Percentiles rank a stretch among this genome's conserved stretches.
Conservation (phyloP, 2,797 vertebrate species). For the Enoplosus armatus region DNA sequence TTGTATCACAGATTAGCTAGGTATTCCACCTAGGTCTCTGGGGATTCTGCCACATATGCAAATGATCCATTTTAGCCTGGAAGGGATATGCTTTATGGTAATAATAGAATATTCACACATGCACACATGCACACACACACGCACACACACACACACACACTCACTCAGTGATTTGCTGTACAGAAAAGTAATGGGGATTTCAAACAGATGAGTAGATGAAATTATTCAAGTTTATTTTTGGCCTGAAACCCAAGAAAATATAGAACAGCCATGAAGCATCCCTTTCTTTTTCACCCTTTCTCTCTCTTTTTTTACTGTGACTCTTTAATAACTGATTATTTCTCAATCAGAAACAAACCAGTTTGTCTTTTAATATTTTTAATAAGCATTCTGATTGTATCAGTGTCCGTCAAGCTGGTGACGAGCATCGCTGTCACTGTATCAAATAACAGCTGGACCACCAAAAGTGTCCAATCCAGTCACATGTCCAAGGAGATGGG, state of each 20-base stretch:
- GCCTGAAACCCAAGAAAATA: conserved; percentile 31
- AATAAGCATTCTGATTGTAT: not conserved
- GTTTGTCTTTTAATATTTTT: conserved; percentile 11
- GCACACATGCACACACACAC: conserved; percentile 3
- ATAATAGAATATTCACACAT: conserved; percentile 31
- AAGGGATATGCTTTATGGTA: conserved; percentile 34
- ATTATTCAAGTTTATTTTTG: conserved; percentile 41
- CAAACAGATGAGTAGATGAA: conserved; percentile 33
- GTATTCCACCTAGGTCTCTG: conserved; percentile 29
- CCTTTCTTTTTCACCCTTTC: not conserved
- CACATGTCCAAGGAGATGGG: not conserved
- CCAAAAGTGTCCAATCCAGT: too few species aligned
- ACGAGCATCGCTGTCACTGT: not conserved
- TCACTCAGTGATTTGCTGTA: conserved; percentile 3
- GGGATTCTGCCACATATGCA: conserved; percentile 45
- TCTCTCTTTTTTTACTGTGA: conserved; percentile 21
- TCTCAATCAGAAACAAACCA: conserved; percentile 21
- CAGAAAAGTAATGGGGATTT: conserved; percentile 36
- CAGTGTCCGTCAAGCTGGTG: not conserved
- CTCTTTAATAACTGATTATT: not conserved
- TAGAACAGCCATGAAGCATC: conserved; percentile 10
- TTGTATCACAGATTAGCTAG: conserved; percentile 24
- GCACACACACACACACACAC: conserved; percentile 16
- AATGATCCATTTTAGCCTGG: conserved; percentile 40
- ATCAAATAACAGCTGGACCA: not conserved